Percentiles rank a stretch among this genome's conserved stretches.
These are phyloP conservation scores for Folsomia candida DNA, from an alignment of 2,888 invertebrate species.

Conservation along the genomic window DNA sequence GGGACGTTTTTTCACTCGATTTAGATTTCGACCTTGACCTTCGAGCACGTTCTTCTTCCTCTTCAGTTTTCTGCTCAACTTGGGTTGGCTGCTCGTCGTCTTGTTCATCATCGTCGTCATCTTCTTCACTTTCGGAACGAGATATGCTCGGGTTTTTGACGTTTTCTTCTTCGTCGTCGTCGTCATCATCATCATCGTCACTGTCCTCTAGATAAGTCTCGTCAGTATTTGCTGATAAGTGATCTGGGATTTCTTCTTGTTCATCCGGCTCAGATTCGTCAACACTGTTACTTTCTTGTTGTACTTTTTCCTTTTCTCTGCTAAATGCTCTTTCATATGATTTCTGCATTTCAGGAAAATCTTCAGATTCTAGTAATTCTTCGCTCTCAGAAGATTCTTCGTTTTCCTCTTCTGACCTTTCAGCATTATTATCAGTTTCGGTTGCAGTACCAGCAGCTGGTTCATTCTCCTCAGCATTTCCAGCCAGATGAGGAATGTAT, in stretches of 20 bases:
- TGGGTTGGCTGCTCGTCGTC: too few species aligned
- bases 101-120: neutral
- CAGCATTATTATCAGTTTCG: neutral
- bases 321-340: neutral
- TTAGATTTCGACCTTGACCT: too few species aligned
- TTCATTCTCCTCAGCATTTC: neutral
- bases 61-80: too few species aligned
- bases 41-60: neutral
- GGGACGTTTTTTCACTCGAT: too few species aligned
- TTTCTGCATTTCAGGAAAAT: neutral
- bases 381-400: neutral
- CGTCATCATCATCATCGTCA: neutral
- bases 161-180: too few species aligned
- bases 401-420: neutral
- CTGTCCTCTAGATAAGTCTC: neutral
- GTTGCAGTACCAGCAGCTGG: neutral
- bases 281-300: neutral
- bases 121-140: neutral
- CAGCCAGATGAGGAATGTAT: too few species aligned
- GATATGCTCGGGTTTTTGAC: too few species aligned
- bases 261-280: neutral
- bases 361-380: neutral
- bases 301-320: neutral
- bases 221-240: too few species aligned
- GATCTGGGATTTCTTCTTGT: too few species aligned